Evolutionary conservation across 2,797 vertebrate species (phyloP), one percentile per base, ranked within the genome.

Genomic region (Pseudomugil gertrudae): DNA sequence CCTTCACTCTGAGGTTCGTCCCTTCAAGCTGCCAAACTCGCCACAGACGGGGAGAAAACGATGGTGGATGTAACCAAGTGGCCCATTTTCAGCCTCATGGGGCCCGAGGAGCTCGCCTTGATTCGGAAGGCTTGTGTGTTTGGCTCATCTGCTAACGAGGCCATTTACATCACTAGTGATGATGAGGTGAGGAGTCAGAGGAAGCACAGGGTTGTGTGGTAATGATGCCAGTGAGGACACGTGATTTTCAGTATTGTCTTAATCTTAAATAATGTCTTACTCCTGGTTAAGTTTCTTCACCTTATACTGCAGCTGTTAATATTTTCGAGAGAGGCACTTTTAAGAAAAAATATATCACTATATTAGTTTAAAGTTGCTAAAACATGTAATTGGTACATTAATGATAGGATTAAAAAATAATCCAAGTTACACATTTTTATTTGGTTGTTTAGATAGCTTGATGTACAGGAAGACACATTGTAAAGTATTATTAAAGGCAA

Each of bases 41-140:
- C 66, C 47, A 19, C 52, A 23, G 51, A 66, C 51, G 76, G 70
- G 23, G 4, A 68, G 23, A 2, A 45, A 90, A 88, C 83, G 89
- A 98, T 97, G 96, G 95, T 97, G 90, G 97, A 99, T 76, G 95
- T 98, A 27, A 95, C 95, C 51, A 98, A 98, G 83, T 99, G 97
- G 98, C 95, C 97, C 11, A 92, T 99, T 72, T 98, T 99, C 84
- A 96, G 95, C 62, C 90, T 99, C n/a, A 92, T 98, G 76, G 94
- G 93, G 0, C 89, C 93, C 8, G 95, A 96, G 78, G 96, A 97
- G 66, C 90, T 96, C 4, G 79, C 93, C 7, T 92, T 92, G 1
- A 95, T 99, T 77, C 87, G 94, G 56, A 96, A 96, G 62, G 96
- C 95, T 0, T 97, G 96, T 0, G 95, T 99, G 26, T 98, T 98